Evolutionary conservation across 1,140 invertebrate genomes (phyloP), one percentile per base, ranked within the genome.

Genomic region (Pararge aegeria): DNA sequence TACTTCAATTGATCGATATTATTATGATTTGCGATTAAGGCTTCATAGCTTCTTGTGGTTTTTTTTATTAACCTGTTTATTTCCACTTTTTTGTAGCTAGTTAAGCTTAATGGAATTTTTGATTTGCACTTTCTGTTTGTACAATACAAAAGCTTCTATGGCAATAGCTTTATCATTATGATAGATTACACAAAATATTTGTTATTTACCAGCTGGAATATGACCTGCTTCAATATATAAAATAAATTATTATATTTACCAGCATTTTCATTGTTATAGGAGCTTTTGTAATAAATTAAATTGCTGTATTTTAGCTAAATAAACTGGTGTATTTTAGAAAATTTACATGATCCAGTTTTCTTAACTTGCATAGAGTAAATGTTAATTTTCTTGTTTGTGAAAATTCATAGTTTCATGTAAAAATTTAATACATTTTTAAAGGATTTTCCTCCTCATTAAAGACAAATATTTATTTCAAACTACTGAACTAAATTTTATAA

Each of bases 61-160:
- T 64, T 54, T 70, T 72, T 59, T 63, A 59, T 55, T 64, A 7
- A 57, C 51, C 54, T 48, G 30, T 66, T 62, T 71, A 15, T 61
- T 64, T 69, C 61, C 30, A 13, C 63, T 63, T 55, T 64, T 60
- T 59, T 51, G 69, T 73, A 68, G 64, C 55, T 75, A 67, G 66
- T 55, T 54, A 30, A 48, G 73, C 70, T 72, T 68, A 1, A 50
- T 53, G 30, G n/a, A 37, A 37, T 66, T 24, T 24, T 24, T 65
- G 29, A 9, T 66, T 66, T 66, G 64, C 64, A 48, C 21, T 37
- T 60, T n/a, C 13, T 20, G 12, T 6, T 30, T 15, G 42, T 27
- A 15, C 21, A 37, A 37, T 38, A 13, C 50, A 55, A 42, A 55
- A 55, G 53, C 46, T 61, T 61, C 59, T 61, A 55, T 54, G 53